Percentiles rank a stretch among this genome's conserved stretches.
Evolutionary conservation across 2,888 invertebrate genomes (phyloP).

Genomic region (Gnatocerus cornutus): DNA sequence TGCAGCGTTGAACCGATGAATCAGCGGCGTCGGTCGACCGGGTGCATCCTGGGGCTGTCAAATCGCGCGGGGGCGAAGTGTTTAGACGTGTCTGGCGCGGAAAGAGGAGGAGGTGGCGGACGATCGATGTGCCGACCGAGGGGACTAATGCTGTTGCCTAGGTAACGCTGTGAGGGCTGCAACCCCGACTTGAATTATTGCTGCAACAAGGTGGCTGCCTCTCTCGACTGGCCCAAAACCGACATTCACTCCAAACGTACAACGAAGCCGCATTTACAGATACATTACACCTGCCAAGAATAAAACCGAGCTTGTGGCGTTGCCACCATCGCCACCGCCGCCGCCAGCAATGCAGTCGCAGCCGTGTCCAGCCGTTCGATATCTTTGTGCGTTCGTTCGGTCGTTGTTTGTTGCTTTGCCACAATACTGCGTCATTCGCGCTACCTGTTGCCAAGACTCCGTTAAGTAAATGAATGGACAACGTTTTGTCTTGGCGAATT

Average conservation of each 20-base stretch:
- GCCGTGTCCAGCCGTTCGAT: conserved; percentile 37
- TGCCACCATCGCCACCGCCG: conserved; percentile 16
- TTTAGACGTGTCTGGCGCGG: conserved; percentile 62
- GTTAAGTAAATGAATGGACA: conserved; percentile 51
- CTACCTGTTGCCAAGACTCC: conserved; percentile 62
- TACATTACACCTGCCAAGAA: conserved; percentile 9
- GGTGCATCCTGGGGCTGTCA: conserved; percentile 65
- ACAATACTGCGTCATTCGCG: conserved; percentile 49
- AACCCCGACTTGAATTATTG: conserved; percentile 73
- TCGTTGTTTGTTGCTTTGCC: conserved; percentile 29
- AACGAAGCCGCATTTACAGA: conserved; percentile 15
- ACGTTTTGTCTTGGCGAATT: conserved; percentile 27
- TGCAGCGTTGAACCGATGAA: conserved; percentile 58
- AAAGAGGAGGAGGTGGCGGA: conserved; percentile 57
- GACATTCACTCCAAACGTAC: conserved; percentile 26
- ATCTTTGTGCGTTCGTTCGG: conserved; percentile 23
- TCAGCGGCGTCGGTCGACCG: conserved; percentile 59
- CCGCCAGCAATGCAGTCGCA: conserved; percentile 44
- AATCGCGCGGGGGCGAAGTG: conserved; percentile 69
- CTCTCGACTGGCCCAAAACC: conserved; percentile 26
- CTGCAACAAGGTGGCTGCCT: conserved; percentile 68
- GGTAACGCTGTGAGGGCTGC: conserved; percentile 71
- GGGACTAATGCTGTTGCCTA: conserved; percentile 71
- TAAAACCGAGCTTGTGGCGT: conserved; percentile 7
- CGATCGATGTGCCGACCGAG: conserved; percentile 70